phyloP scores from a whole-genome alignment of 2,113 vertebrate genomes.

The Syngnathus typhle region DNA sequence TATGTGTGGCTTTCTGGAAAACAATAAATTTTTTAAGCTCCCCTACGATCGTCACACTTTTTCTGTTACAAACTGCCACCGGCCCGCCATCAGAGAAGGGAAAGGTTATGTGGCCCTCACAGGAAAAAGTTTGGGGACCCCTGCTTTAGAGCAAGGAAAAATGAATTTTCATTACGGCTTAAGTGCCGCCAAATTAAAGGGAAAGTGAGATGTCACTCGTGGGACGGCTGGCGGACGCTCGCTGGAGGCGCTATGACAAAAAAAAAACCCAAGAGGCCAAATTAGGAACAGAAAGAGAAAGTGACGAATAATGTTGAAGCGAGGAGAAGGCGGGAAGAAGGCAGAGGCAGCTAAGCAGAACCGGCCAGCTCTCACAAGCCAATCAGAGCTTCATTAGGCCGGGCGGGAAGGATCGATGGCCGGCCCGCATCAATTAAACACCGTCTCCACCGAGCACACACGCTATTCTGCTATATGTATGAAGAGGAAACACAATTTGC shows the following conservation, averaged over 20 bases:
- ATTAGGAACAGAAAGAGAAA: constrained; percentile 32
- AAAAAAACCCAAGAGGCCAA: constrained; percentile 26
- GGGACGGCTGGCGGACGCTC: constrained; percentile 21
- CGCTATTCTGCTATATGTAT: constrained; percentile 9
- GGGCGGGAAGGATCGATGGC: constrained; percentile 77
- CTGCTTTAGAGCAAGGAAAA: constrained; percentile 17
- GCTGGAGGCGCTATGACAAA: constrained; percentile 13
- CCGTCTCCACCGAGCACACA: constrained; percentile 50
- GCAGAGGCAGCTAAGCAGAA: constrained; percentile 78
- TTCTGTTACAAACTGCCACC: too few relatives aligned
- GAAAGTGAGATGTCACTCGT: constrained; percentile 41
- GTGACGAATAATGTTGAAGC: constrained; percentile 65
- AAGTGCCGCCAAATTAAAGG: constrained; percentile 39
- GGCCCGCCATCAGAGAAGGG: too few relatives aligned
- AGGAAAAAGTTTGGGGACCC: too few relatives aligned
- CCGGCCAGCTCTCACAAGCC: constrained; percentile 80
- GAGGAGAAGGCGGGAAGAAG: constrained; percentile 67
- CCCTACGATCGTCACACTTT: too few relatives aligned
- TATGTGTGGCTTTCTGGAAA: too few relatives aligned
- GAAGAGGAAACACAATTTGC: not conserved
- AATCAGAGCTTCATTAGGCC: constrained; percentile 81
- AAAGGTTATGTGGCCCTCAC: too few relatives aligned
- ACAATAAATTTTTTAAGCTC: too few relatives aligned
- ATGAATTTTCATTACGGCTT: constrained; percentile 33
- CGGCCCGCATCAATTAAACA: constrained; percentile 80